phyloP scores from a whole-genome alignment of 2,113 vertebrate genomes.

The Eonycteris spelaea region DNA sequence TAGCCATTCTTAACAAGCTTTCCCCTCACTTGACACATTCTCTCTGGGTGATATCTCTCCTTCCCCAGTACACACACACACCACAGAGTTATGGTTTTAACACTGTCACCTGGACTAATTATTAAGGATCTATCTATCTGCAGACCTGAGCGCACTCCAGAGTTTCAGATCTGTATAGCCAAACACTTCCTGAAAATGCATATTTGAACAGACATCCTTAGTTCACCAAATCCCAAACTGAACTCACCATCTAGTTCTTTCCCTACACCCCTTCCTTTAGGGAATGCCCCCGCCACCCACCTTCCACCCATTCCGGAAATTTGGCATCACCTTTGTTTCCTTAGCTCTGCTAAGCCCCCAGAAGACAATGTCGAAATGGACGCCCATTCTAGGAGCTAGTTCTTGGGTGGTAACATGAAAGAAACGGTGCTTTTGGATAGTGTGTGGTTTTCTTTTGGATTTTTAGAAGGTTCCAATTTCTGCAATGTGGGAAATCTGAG shows the following conservation, averaged over 20 bases:
- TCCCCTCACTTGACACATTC: background rate
- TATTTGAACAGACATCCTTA: background rate
- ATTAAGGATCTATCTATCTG: background rate
- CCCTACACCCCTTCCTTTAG: background rate
- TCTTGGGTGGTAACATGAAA: background rate
- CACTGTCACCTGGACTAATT: background rate
- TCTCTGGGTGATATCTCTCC: background rate
- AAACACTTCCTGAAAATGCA: background rate
- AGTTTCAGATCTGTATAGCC: background rate
- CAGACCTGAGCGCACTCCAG: background rate
- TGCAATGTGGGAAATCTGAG: background rate
- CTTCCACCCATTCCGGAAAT: background rate
- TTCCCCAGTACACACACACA: background rate
- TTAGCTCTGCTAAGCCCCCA: background rate
- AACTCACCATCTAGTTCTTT: background rate
- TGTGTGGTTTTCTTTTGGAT: background rate
- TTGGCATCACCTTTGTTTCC: background rate
- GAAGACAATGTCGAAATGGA: background rate
- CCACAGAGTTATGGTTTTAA: background rate
- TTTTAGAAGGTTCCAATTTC: background rate
- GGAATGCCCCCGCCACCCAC: background rate
- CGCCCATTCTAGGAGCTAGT: background rate
- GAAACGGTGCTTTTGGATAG: background rate
- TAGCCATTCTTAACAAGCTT: background rate
- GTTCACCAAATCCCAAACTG: background rate